These are phyloP conservation scores for Cabera pusaria DNA, from an alignment of 2,888 invertebrate species.

Conservation along the genomic window DNA sequence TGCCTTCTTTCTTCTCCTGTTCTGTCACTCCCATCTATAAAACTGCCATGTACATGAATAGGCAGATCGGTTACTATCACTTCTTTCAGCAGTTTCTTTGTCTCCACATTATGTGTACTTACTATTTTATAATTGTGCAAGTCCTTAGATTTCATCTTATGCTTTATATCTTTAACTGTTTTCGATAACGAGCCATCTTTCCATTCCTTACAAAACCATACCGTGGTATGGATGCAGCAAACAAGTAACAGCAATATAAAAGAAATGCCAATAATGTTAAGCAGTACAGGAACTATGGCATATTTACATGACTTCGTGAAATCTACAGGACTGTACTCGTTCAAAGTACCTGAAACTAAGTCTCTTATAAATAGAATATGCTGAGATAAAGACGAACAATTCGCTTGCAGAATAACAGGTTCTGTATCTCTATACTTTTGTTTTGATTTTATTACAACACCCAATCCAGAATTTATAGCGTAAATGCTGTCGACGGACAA, in stretches of 20 bases:
- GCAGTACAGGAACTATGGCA: constrained; percentile 49
- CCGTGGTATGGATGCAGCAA: constrained; percentile 38
- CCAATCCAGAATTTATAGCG: constrained; percentile 53
- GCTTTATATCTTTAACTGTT: constrained; percentile 26
- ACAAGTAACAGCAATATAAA: constrained; percentile 42
- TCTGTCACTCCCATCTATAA: constrained; percentile 54
- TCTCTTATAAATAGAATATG: constrained; percentile 56
- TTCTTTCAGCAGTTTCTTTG: constrained; percentile 54
- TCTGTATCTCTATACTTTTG: constrained; percentile 26
- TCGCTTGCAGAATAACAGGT: constrained; percentile 43
- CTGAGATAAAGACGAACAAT: constrained; percentile 65
- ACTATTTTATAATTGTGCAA: too few species aligned
- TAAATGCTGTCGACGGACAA: constrained; percentile 56
- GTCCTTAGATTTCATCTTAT: constrained; percentile 34
- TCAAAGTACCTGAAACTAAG: constrained; percentile 54
- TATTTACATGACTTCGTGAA: constrained; percentile 42
- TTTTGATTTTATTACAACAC: constrained; percentile 39
- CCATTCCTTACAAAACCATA: constrained; percentile 42
- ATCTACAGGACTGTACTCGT: constrained; percentile 27
- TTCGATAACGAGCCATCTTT: constrained; percentile 35
- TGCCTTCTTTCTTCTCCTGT: constrained; percentile 48
- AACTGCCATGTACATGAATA: constrained; percentile 53
- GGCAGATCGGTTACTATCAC: constrained; percentile 61
- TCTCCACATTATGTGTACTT: constrained; percentile 44
- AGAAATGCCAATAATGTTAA: constrained; percentile 43